Evolutionary conservation across 1,140 invertebrate genomes (phyloP), one percentile per base, ranked within the genome.

Genomic region (Tetramorium alpestre): DNA sequence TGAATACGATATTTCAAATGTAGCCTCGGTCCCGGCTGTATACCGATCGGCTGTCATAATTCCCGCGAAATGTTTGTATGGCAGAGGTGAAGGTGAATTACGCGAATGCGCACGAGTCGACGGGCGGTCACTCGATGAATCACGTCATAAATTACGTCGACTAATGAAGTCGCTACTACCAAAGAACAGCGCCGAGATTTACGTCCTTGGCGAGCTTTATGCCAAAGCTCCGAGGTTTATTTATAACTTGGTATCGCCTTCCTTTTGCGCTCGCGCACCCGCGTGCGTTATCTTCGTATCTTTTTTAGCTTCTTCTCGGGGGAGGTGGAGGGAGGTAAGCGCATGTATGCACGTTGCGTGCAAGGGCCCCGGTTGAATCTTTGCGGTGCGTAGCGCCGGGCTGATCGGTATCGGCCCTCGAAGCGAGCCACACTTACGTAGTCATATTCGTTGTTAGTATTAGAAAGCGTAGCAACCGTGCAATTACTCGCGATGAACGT

Each of bases 151-250:
- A 94, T 94, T 93, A 93, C 87, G 87, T 88, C 90, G 85, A 86
- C 90, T 93, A 94, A 94, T 93, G 92, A 94, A 94, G 92, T 93
- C 91, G 92, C 91, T 92, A 90, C 90, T 91, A 87, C 77, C 90
- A 88, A 93, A 89, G 88, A 89, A 85, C 85, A 62, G 78, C 86
- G 82, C 76, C 81, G 51, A 90, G 92, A 93, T 93, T 92, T 90
- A 92, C 87, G 62, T 86, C 54, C 62, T 33, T 88, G 87, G 88
- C 86, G 78, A 89, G 85, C 77, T 84, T 75, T 80, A 86, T 78
- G 67, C 87, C 81, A 76, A 90, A 91, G 87, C 89, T 78, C 78
- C 47, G 64, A 22, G 76, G 72, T 67, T 92, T 93, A 94, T 93
- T 93, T 93, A 93, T 89, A 89, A 81, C 88, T 88, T 87, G 85